Evolutionary conservation across 2,113 vertebrate species (phyloP), one percentile per base, ranked within the genome.

Genomic region (Catagonus wagneri): DNA sequence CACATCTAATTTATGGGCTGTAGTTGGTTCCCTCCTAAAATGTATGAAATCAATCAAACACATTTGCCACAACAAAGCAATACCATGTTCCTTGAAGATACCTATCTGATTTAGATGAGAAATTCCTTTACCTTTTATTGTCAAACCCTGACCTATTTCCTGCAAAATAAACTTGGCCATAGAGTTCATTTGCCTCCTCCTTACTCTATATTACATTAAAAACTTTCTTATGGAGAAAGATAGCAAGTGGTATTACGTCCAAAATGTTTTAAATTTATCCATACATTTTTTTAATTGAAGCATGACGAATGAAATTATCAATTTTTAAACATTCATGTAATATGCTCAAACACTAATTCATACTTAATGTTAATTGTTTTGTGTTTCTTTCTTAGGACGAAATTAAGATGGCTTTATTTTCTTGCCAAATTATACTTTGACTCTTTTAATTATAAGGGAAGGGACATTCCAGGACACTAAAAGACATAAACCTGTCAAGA

Each of bases 371-470:
- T 84, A 90, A 60, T 15, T 32, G 25, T 11, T 1, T 58, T 87
- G 25, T 11, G 2, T 58, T 87, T 84, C 4, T 44, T 83, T 86
- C 15, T 61, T 71, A 81, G 25, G 10, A 29, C 22, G 83, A 84
- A 93, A 23, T 60, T 60, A 90, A 6, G 6, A 2, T 54, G 13
- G 0, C 32, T 80, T 27, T 76, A 23, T 19, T 90, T 86, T 87
- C 56, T 66, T 1, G 29, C 20, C 36, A 89, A 76, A 1, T 52
- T 78, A 20, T 20, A 54, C 17, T 66, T 95, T 78, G 34, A 75
- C 72, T 85, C 16, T 92, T 93, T 61, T 87, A 83, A 74, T 79
- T 95, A 58, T 75, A 83, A 87, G 74, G 34, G 52, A 75, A 81
- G 23, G 12, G 89, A 72, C 15, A 50, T 69, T 78, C 15, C 56